Conservation (phyloP, 1,140 invertebrate genomes). For the Chironomus striatipennis region DNA sequence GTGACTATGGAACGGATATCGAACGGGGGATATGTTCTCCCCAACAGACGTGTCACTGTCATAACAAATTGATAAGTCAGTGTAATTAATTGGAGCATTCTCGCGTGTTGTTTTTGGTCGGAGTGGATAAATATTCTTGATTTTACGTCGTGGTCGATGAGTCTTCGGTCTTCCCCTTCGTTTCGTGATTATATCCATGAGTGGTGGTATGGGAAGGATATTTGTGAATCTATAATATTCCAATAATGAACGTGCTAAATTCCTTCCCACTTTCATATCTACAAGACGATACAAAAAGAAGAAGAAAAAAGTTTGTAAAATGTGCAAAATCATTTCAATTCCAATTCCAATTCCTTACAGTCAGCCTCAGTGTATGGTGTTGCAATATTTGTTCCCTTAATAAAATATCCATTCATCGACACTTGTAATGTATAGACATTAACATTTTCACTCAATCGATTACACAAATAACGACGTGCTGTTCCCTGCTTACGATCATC, state of each 20-base stretch:
- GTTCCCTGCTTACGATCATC: conserved; percentile 81
- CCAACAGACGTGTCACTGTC: conserved; percentile 42
- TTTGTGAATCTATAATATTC: conserved; percentile 73
- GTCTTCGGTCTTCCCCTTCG: conserved; percentile 40
- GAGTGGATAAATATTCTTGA: conserved; percentile 44
- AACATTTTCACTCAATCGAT: conserved; percentile 58
- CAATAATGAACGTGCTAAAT: conserved; percentile 62
- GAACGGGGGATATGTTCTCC: conserved; percentile 37
- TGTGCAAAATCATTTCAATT: conserved; percentile 41
- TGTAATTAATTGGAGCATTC: conserved; percentile 49
- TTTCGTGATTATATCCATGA: conserved; percentile 44
- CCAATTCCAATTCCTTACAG: conserved; percentile 49
- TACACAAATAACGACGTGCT: conserved; percentile 65
- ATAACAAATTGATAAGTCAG: conserved; percentile 48
- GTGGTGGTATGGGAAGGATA: conserved; percentile 51
- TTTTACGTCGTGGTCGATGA: conserved; percentile 43
- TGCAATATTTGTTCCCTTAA: conserved; percentile 52
- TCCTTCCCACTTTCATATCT: conserved; percentile 62
- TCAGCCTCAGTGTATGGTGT: conserved; percentile 82
- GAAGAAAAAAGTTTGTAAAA: conserved; percentile 24
- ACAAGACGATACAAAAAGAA: conserved; percentile 18
- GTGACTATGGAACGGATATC: conserved; percentile 29
- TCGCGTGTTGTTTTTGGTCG: conserved; percentile 46
- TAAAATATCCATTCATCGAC: conserved; percentile 74
- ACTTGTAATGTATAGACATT: conserved; percentile 81